Evolutionary conservation across 2,797 vertebrate genomes (phyloP).

Genomic region (Tenualosa thibaudeaui): DNA sequence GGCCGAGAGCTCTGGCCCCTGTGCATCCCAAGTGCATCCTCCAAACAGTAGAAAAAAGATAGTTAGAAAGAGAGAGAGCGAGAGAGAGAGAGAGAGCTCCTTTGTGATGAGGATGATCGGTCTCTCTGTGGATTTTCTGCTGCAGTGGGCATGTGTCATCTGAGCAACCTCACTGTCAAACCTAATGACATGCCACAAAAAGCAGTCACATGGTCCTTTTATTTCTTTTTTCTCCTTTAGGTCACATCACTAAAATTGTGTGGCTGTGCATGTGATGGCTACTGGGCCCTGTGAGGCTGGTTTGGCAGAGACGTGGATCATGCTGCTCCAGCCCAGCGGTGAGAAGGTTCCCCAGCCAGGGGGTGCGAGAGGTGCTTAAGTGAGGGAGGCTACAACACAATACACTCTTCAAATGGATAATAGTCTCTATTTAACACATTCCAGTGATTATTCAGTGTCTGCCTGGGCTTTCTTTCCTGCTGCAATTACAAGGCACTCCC

Average conservation of each 20-base stretch:
- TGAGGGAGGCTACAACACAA: neutral
- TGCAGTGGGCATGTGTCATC: neutral
- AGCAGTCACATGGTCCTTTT: neutral
- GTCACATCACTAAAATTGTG: neutral
- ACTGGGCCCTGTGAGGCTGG: neutral
- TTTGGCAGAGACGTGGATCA: neutral
- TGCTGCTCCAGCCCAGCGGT: neutral
- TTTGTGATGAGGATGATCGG: constrained; percentile 5
- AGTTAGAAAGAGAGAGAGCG: neutral
- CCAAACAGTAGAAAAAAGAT: neutral
- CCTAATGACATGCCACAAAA: neutral
- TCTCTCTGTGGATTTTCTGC: neutral
- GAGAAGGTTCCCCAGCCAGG: neutral
- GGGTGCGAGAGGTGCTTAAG: neutral
- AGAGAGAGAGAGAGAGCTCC: neutral
- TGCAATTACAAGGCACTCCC: neutral
- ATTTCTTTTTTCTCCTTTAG: neutral
- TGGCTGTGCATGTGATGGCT: neutral
- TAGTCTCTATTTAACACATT: neutral
- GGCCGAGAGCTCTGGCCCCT: neutral
- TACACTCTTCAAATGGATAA: neutral
- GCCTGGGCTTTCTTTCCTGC: neutral
- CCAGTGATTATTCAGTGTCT: neutral
- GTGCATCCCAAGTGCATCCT: neutral
- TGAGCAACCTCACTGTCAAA: neutral